Conservation (phyloP, 2,797 vertebrate species). For the Setipinna tenuifilis region DNA sequence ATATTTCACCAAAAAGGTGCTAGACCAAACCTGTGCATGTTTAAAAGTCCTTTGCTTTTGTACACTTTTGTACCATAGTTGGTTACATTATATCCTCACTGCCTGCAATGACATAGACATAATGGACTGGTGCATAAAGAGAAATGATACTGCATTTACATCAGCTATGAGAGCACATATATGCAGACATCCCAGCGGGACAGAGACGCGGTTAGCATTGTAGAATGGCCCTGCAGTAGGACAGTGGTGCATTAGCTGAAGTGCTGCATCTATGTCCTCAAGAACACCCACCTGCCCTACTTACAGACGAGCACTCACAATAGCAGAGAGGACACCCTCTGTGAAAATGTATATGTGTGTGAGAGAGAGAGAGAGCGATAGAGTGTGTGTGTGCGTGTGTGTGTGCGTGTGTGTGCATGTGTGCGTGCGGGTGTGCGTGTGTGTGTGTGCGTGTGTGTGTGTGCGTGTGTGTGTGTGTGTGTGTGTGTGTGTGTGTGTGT, state of each 20-base stretch:
- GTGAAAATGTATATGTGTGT: neutral
- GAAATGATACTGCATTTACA: neutral
- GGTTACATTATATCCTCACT: too few relatives aligned
- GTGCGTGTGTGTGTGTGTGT: slow-evolving; percentile 13
- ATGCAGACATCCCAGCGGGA: neutral
- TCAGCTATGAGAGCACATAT: neutral
- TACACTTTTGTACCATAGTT: too few relatives aligned
- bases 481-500: neutral
- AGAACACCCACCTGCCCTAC: slow-evolving; percentile 70
- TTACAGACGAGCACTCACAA: slow-evolving; percentile 44
- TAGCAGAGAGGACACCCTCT: neutral
- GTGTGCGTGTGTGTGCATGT: neutral
- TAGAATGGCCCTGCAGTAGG: neutral
- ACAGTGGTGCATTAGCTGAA: slow-evolving; percentile 53
- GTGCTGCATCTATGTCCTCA: slow-evolving; percentile 68
- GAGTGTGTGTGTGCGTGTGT: neutral
- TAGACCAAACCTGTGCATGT: too few relatives aligned
- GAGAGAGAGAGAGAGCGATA: neutral
- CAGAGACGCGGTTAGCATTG: neutral
- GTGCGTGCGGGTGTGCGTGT: slow-evolving; percentile 23
- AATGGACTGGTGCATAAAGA: too few relatives aligned
- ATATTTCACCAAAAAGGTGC: too few relatives aligned
- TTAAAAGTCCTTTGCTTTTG: too few relatives aligned
- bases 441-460: slow-evolving; percentile 15
- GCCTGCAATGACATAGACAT: too few relatives aligned